Evolutionary conservation across 2,888 invertebrate species (phyloP).

Genomic region (Lasioglossum malachurum): DNA sequence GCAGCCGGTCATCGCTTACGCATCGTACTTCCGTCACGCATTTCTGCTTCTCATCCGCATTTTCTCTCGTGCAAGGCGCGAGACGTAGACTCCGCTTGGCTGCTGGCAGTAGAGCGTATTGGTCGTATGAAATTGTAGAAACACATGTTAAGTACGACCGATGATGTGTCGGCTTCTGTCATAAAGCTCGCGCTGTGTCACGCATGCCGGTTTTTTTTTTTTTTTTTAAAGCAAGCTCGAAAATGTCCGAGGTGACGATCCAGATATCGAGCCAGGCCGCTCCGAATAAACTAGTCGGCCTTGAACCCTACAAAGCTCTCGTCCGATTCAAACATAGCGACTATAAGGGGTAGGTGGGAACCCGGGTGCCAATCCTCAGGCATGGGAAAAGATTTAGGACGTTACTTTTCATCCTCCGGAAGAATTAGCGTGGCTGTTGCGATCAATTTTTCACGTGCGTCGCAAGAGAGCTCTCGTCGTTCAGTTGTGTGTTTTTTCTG

Average conservation of each 20-base stretch:
- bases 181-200: background rate
- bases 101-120: background rate
- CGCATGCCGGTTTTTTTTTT: conserved; percentile 30
- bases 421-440: conserved; percentile 24
- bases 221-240: background rate
- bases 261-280: background rate
- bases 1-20: background rate
- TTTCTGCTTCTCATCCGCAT: background rate
- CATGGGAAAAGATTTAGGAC: background rate
- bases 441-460: conserved; percentile 19
- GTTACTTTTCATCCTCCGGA: background rate
- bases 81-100: background rate
- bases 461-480: background rate
- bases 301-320: conserved; percentile 53
- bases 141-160: conserved; percentile 55
- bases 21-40: background rate
- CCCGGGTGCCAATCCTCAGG: conserved; percentile 8
- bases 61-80: background rate
- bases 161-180: conserved; percentile 40
- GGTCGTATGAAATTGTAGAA: conserved; percentile 60
- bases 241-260: background rate
- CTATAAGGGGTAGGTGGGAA: conserved; percentile 22
- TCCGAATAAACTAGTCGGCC: conserved; percentile 37
- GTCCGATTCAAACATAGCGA: conserved; percentile 22
- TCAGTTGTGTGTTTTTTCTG: conserved; percentile 63